These are phyloP conservation scores for Amphipoea oculea DNA, from an alignment of 2,888 invertebrate genomes.

Conservation along the genomic window DNA sequence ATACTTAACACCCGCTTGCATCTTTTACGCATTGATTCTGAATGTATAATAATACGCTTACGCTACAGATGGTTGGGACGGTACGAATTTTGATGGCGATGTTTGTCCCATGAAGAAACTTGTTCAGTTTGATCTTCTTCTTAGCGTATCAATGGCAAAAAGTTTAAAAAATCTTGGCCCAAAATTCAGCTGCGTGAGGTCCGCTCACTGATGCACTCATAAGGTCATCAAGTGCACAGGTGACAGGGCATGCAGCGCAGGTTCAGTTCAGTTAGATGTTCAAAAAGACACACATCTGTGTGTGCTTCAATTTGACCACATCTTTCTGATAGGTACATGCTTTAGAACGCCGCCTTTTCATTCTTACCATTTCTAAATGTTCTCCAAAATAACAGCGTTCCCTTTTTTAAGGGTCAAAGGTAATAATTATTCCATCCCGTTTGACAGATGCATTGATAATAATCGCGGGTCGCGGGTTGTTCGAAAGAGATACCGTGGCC, in stretches of 20 bases:
- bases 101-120: not conserved
- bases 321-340: no score
- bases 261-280: not conserved
- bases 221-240: no score
- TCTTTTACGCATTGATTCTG: not conserved
- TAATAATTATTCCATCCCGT: not conserved
- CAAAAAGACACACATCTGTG: no score
- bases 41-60: not conserved
- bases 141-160: no score
- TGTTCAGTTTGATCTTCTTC: not conserved
- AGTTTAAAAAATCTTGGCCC: no score
- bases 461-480: not conserved
- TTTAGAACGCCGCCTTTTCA: no score
- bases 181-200: no score
- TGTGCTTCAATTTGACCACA: no score
- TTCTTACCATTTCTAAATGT: not conserved
- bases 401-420: not conserved
- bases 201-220: no score
- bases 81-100: not conserved
- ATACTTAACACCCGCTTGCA: not conserved
- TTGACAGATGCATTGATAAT: not conserved
- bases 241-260: no score
- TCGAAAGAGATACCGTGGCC: no score
- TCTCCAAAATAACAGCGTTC: not conserved
- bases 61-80: not conserved